Conservation (phyloP, 2,797 vertebrate species). For the Apogon hyalosoma region DNA sequence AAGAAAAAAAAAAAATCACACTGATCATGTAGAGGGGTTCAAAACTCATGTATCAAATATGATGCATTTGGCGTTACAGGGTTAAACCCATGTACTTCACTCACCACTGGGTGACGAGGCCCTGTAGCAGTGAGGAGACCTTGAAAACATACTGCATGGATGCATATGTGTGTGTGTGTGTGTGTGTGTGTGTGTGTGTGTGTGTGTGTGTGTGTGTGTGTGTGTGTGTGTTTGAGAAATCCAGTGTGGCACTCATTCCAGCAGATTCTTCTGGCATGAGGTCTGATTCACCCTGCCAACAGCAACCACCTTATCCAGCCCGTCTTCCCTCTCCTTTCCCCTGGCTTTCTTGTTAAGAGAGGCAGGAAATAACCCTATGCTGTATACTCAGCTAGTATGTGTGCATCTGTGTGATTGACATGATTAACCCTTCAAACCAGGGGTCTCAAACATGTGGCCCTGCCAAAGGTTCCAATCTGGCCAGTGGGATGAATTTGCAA, state of each 20-base stretch:
- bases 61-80: too few species aligned
- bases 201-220: slow-evolving; percentile 26
- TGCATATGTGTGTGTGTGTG: slow-evolving; percentile 38
- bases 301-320: slow-evolving; percentile 63
- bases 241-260: slow-evolving; percentile 68
- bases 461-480: too few species aligned
- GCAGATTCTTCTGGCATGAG: slow-evolving; percentile 71
- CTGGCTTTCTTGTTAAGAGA: slow-evolving; percentile 44
- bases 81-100: slow-evolving; percentile 53
- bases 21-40: too few species aligned
- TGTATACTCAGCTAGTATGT: slow-evolving; percentile 28
- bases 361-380: slow-evolving; percentile 38
- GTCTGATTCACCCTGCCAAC: slow-evolving; percentile 64
- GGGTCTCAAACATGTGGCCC: too few species aligned
- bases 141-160: slow-evolving; percentile 37
- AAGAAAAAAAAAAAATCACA: too few species aligned
- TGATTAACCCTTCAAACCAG: too few species aligned
- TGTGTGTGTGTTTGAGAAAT: slow-evolving; percentile 32
- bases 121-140: slow-evolving; percentile 66
- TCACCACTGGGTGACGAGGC: slow-evolving; percentile 70
- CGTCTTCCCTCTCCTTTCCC: slow-evolving; percentile 33
- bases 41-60: too few species aligned
- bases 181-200: slow-evolving; percentile 28
- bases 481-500: too few species aligned
- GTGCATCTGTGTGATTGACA: slow-evolving; percentile 40